Conservation (phyloP, 2,888 invertebrate species). For the Melinaea marsaeus region DNA sequence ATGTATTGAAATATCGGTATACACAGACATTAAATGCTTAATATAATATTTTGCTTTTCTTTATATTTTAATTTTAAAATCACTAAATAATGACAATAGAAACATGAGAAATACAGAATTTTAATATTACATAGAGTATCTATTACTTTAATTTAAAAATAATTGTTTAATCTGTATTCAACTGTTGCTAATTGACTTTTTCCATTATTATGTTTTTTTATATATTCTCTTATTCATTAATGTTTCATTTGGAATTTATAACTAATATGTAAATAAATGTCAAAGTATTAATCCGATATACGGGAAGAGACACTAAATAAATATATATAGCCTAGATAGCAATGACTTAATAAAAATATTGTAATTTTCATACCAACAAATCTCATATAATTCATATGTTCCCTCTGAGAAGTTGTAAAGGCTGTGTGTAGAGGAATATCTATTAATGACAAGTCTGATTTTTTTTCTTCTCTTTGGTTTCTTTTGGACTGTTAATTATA, state of each 20-base stretch:
- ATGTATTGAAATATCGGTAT: slow-evolving; percentile 1
- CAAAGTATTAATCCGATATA: slow-evolving; percentile 13
- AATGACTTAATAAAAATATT: neutral
- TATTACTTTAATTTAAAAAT: neutral
- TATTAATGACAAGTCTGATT: slow-evolving; percentile 22
- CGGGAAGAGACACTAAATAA: slow-evolving; percentile 11
- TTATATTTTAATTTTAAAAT: no score
- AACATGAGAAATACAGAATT: no score
- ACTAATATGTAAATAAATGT: slow-evolving; percentile 25
- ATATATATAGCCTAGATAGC: neutral
- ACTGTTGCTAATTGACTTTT: slow-evolving; percentile 3
- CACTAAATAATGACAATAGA: no score
- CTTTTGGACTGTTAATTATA: no score
- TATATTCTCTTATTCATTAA: neutral
- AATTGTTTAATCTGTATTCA: slow-evolving; percentile 10
- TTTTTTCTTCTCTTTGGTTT: neutral
- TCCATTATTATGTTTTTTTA: no score
- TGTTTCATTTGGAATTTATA: slow-evolving; percentile 25
- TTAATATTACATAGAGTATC: no score
- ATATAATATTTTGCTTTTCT: neutral
- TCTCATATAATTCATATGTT: slow-evolving; percentile 13
- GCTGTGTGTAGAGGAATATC: slow-evolving; percentile 31
- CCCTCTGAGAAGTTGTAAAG: slow-evolving; percentile 21
- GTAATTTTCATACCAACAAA: no score
- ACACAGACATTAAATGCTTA: neutral